Conservation (phyloP, 2,797 vertebrate species). For the Liparis tanakae region DNA sequence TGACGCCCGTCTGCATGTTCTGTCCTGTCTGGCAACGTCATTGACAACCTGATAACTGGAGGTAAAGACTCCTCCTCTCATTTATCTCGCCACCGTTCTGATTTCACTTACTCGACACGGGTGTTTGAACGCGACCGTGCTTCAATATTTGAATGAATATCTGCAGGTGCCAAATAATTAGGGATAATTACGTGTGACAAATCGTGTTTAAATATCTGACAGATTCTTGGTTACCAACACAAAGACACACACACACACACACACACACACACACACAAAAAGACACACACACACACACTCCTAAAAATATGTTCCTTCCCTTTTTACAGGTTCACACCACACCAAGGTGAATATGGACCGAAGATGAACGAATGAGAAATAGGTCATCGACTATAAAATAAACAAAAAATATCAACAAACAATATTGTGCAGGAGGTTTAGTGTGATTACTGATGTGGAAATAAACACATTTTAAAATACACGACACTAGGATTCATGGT, state of each 20-base stretch:
- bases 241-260: not conserved
- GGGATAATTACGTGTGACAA: not conserved
- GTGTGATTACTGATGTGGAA: not conserved
- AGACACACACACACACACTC: too few relatives aligned
- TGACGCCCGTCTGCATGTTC: conserved; percentile 29
- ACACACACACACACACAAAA: not conserved
- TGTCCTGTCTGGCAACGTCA: conserved; percentile 13
- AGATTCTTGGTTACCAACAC: not conserved
- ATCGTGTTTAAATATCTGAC: not conserved
- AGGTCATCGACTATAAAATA: not conserved
- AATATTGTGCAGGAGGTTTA: not conserved
- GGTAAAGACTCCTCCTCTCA: conserved; percentile 30
- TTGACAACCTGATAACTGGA: not conserved
- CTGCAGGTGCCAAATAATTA: not conserved
- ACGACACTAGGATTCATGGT: not conserved
- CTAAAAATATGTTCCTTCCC: not conserved
- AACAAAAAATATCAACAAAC: not conserved
- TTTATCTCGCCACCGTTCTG: not conserved
- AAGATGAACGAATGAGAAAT: not conserved
- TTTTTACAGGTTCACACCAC: not conserved
- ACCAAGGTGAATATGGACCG: not conserved
- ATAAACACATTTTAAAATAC: not conserved
- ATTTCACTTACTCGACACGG: not conserved
- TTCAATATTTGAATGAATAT: not conserved
- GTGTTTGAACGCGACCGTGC: not conserved